Percentiles rank a stretch among this genome's conserved stretches.
phyloP scores from a whole-genome alignment of 2,797 vertebrate species.

The Parauchenoglanis ngamensis region DNA sequence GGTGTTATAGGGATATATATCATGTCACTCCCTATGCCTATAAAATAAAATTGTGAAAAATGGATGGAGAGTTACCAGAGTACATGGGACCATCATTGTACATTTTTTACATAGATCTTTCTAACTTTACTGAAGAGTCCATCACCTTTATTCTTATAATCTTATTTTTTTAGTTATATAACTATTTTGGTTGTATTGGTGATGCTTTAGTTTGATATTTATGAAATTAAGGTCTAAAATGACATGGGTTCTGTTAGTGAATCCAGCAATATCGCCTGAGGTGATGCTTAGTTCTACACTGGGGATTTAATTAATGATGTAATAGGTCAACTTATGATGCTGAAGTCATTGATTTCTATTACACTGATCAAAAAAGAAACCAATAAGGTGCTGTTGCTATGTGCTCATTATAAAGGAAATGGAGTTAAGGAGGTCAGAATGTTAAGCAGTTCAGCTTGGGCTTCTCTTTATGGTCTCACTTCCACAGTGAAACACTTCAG shows the following conservation, averaged over 20 bases:
- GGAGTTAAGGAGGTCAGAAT: constrained; percentile 45
- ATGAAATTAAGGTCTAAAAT: not conserved
- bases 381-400: constrained; percentile 14
- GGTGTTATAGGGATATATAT: not conserved
- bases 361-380: not conserved
- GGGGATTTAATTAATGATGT: not conserved
- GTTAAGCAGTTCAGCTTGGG: constrained; percentile 51
- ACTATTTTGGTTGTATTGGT: not conserved
- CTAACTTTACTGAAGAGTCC: too few species aligned
- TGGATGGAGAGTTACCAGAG: not conserved
- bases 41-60: not conserved
- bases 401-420: constrained; percentile 42
- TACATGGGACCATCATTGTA: not conserved
- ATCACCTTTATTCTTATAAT: not conserved
- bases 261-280: not conserved
- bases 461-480: constrained; percentile 60
- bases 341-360: not conserved
- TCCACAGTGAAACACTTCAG: constrained; percentile 54
- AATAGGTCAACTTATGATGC: not conserved
- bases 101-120: not conserved
- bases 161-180: not conserved
- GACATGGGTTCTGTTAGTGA: not conserved
- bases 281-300: not conserved
- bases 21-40: not conserved
- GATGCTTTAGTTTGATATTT: constrained; percentile 1